These are phyloP conservation scores for Podarcis siculus DNA, from an alignment of 2,797 vertebrate species.

Conservation along the genomic window DNA sequence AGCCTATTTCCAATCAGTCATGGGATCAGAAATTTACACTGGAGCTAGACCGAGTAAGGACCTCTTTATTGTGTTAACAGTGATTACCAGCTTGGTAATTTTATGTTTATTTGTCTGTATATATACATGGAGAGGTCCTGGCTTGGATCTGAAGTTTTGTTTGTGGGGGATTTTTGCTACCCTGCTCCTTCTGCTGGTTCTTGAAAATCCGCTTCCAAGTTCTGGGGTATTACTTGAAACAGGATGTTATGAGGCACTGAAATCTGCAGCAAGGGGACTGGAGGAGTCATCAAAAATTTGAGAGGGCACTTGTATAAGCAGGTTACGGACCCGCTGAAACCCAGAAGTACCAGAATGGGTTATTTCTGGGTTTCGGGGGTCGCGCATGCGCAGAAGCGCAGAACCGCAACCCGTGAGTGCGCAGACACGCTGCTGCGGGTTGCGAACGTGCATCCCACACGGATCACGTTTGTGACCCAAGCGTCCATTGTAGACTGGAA, in stretches of 20 bases:
- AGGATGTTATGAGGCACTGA: background rate
- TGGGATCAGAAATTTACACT: slow-evolving; percentile 93
- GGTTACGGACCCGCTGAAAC: too few species aligned
- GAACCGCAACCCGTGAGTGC: too few species aligned
- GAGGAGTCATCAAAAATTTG: background rate
- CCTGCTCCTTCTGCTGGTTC: background rate
- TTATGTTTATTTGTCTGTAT: background rate
- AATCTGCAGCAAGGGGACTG: background rate
- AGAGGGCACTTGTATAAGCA: background rate
- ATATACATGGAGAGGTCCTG: background rate
- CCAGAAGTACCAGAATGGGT: too few species aligned
- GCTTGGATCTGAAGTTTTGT: background rate
- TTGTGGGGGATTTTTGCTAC: background rate
- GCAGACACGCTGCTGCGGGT: too few species aligned
- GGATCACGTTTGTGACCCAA: too few species aligned
- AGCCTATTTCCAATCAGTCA: slow-evolving; percentile 89
- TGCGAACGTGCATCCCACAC: too few species aligned
- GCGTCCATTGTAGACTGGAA: background rate
- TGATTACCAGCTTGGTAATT: background rate
- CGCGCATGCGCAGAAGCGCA: too few species aligned
- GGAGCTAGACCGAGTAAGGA: slow-evolving; percentile 90
- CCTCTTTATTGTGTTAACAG: slow-evolving; percentile 23
- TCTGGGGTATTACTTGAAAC: background rate
- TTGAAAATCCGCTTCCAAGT: background rate
- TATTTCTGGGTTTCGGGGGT: too few species aligned